Base-by-base conservation (phyloP, 2,113 vertebrate species). In the Ictidomys tridecemlineatus region DNA sequence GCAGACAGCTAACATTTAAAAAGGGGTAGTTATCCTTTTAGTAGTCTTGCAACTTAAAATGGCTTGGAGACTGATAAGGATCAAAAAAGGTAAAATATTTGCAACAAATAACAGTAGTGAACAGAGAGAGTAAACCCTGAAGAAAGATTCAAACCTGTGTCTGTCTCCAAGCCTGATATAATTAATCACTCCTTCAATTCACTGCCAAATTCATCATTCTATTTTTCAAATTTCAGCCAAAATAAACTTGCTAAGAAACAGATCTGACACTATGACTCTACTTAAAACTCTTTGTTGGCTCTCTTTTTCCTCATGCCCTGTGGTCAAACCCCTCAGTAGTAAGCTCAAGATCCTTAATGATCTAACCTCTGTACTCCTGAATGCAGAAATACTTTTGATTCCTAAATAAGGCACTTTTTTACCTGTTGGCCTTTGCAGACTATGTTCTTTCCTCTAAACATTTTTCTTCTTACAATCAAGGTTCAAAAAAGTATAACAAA, bases 401-500 rank as follows among this genome's bases (percentile, higher is more conserved):
- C 32, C 8, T 92, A 56, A 93, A 48, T 17, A 58, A 3, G 16
- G 53, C 26, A 85, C 4, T 73, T 45, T 74, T 94, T 45, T 56
- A 67, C 58, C 53, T 92, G 20, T 37, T n/a, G 22, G n/a, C n/a
- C n/a, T n/a, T n/a, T n/a, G n/a, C n/a, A n/a, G n/a, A 89, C 8
- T 48, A 10, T 89, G n/a, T 22, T 79, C 53, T 82, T 7, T 45
- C 22, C n/a, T 12, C 7, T 2, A 82, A 72, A 93, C 22, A 73
- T 18, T 80, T 72, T 56, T 9, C 51, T 61, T 73, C 42, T 39
- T 78, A 93, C 70, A 86, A 78, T 79, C 70, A 92, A 61, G 8
- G 83, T 92, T 87, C 80, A 76, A 93, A 95, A 79, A 17, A 32
- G 48, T 32, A 73, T 20, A 80, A 82, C 24, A 84, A 95, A 86